Conservation (phyloP, 2,113 vertebrate species). For the Felis catus region F.catus_Fca126_mat1.0 CM031415.1:113575501-113576000, state of each 20-base stretch:
- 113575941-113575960: constrained; percentile 67
- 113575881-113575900: constrained; percentile 42
- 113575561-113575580: neutral
- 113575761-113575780: neutral
- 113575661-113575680: neutral
- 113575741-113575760: too few species aligned
- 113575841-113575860: constrained; percentile 63
- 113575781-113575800: neutral
- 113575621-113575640: neutral
- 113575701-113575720: neutral
- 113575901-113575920: constrained; percentile 45
- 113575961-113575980: constrained; percentile 64
- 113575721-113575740: neutral
- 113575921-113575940: constrained; percentile 60
- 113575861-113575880: constrained; percentile 43
- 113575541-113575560: neutral
- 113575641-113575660: neutral
- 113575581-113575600: neutral
- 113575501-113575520: neutral
- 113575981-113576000: constrained; percentile 64
- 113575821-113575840: constrained; percentile 42
- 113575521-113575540: neutral
- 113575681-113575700: neutral
- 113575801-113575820: constrained; percentile 5
- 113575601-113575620: neutral